A percentile compares a stretch with the other conserved stretches of the same genome.
Conservation (phyloP, 2,888 invertebrate species). For the Cerastoderma edule region DNA sequence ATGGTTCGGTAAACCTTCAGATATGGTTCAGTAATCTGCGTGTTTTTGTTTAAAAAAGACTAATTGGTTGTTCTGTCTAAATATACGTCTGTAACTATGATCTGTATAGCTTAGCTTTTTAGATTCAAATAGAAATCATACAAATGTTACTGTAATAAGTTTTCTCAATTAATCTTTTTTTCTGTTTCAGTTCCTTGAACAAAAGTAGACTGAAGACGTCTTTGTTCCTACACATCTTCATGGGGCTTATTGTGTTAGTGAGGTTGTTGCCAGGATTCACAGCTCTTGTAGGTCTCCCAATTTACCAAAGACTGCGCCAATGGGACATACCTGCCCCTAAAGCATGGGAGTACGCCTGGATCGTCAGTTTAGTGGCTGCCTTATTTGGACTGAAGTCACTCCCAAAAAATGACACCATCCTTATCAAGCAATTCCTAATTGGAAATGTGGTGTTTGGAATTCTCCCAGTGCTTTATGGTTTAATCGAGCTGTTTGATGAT, state of each 20-base stretch:
- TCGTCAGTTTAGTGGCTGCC: conserved; percentile 91
- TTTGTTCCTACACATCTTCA: conserved; percentile 95
- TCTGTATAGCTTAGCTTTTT: too few relatives aligned
- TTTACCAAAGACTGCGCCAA: conserved; percentile 94
- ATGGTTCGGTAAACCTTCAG: too few relatives aligned
- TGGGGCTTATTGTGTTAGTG: conserved; percentile 95
- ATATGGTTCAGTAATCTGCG: too few relatives aligned
- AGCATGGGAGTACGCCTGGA: conserved; percentile 98
- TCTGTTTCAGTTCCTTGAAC: conserved; percentile 93
- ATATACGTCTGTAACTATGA: too few relatives aligned
- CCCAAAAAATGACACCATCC: conserved; percentile 90
- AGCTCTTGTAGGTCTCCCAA: conserved; percentile 96
- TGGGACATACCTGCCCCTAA: conserved; percentile 92
- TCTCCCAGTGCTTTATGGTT: conserved; percentile 92
- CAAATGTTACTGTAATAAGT: too few relatives aligned
- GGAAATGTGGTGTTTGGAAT: conserved; percentile 92
- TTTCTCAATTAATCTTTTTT: too few relatives aligned
- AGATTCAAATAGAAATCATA: too few relatives aligned
- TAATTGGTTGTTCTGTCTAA: too few relatives aligned
- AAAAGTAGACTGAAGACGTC: conserved; percentile 97
- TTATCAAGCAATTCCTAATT: conserved; percentile 85
- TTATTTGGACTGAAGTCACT: conserved; percentile 94
- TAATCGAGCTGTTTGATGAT: conserved; percentile 92
- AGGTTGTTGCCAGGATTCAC: conserved; percentile 96
- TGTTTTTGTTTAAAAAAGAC: too few relatives aligned